Base-by-base conservation (phyloP, 1,140 invertebrate species). In the Drosophila arizonae region DNA sequence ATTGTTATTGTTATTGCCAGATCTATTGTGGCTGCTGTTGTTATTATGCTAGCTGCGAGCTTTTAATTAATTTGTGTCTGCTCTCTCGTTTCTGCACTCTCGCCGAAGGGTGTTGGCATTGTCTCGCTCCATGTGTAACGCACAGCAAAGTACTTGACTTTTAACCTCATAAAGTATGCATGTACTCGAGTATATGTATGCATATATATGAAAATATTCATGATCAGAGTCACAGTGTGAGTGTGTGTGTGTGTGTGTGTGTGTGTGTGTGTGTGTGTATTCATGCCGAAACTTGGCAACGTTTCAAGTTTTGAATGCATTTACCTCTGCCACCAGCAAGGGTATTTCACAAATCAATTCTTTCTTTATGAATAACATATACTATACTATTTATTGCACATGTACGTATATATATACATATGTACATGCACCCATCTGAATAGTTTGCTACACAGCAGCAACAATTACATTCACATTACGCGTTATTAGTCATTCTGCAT, bases 31-130 rank as follows among this genome's bases (percentile, higher is more conserved):
- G 36, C 11, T 60, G 55, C 13, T 24, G 36, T 30, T 60, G 41
- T 45, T 45, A 43, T 60, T 60, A 45, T 45, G 11, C 17, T 15
- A 46, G 21, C 13, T 13, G 33, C 21, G 6, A 63, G 36, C 61
- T 48, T 56, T 65, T 71, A 71, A 65, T 71, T 64, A 65, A 71
- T 65, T 71, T 71, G 68, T 65, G 43, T 64, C 52, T 55, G 61
- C 55, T 60, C 24, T 50, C 26, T 56, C 39, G 30, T 30, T 28
- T 26, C 57, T 10, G 17, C 39, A 30, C 28, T 9, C 15, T 10
- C 13, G 4, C 15, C 5, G 48, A 41, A 41, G 52, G 52, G 52
- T 41, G 41, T 56, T 41, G 9, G 1, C 9, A 17, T 11, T 50
- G 33, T 10, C 28, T 10, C 13, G 9, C 15, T n/a, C 6, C 9